Conservation (phyloP, 2,113 vertebrate genomes). For the Melanerpes aurifrons region DNA sequence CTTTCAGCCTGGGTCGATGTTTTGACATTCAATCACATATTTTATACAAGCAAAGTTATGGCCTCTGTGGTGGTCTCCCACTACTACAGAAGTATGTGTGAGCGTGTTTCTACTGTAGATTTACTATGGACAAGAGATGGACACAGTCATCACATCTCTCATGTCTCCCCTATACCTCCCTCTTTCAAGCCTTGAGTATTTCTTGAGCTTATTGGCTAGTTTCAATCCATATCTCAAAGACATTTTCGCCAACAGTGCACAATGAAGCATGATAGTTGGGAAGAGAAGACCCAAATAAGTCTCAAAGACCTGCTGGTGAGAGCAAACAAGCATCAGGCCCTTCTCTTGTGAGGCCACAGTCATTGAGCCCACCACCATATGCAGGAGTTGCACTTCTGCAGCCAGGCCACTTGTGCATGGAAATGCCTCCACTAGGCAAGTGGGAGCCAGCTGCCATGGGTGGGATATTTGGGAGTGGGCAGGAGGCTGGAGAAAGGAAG, state of each 20-base stretch:
- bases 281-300: not conserved
- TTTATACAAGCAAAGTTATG: too few relatives aligned
- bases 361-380: fast-evolving
- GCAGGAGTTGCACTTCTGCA: not conserved
- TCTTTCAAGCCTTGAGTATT: not conserved
- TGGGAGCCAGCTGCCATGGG: not conserved
- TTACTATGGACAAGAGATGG: not conserved
- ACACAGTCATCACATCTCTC: not conserved
- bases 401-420: not conserved
- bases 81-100: not conserved
- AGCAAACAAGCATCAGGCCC: not conserved
- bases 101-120: not conserved
- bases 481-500: not conserved
- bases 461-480: not conserved
- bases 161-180: not conserved
- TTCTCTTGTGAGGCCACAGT: fast-evolving
- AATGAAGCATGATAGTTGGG: too few relatives aligned
- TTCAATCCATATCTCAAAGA: not conserved
- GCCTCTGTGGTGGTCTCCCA: not conserved
- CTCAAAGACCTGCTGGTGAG: not conserved
- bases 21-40: not conserved
- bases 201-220: not conserved
- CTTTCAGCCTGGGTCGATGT: not conserved
- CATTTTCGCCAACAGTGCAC: not conserved
- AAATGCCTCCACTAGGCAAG: too few relatives aligned